Conservation (phyloP, 2,113 vertebrate species). For the Muntiacus reevesi region DNA sequence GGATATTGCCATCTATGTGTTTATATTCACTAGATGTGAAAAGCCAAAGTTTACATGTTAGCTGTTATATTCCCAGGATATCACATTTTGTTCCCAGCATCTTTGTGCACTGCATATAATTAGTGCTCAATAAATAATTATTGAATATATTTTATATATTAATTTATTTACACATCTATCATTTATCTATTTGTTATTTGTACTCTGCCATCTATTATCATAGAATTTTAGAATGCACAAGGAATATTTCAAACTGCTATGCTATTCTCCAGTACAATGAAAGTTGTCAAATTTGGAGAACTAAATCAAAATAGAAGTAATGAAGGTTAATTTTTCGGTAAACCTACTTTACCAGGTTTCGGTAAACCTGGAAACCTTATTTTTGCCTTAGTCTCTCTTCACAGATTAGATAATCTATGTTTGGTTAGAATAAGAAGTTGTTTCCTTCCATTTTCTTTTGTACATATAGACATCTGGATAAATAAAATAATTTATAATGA, state of each 20-base stretch:
- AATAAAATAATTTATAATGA: neutral
- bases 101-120: neutral
- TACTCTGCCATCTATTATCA: neutral
- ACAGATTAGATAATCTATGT: neutral
- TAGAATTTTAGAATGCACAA: neutral
- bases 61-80: neutral
- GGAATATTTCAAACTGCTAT: neutral
- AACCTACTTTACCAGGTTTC: neutral
- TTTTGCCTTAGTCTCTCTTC: neutral
- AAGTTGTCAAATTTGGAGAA: neutral
- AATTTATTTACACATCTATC: neutral
- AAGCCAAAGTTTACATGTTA: neutral
- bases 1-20: neutral
- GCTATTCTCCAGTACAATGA: neutral
- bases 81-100: neutral
- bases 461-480: neutral
- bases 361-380: neutral
- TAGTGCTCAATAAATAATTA: neutral
- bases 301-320: neutral
- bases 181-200: neutral
- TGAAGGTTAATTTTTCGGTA: neutral
- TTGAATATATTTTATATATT: neutral
- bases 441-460: neutral
- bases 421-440: neutral
- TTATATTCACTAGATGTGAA: neutral